phyloP scores from a whole-genome alignment of 1,140 invertebrate genomes.

The Drosophila funebris region DNA sequence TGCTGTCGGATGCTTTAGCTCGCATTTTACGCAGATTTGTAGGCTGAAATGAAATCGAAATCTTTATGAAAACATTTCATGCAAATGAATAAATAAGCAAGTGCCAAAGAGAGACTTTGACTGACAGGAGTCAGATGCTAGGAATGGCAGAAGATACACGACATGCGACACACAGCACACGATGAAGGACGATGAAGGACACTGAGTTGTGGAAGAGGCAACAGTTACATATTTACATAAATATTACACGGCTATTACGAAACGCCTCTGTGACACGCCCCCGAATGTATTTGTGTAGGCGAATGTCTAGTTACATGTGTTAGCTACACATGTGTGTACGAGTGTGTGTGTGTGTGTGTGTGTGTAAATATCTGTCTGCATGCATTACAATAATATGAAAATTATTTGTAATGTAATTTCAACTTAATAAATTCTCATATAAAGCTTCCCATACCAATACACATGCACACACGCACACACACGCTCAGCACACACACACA shows the following conservation, averaged over 20 bases:
- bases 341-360: conserved; percentile 18
- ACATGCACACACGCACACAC: neutral
- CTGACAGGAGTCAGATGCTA: conserved; percentile 21
- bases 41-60: conserved; percentile 68
- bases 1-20: conserved; percentile 4
- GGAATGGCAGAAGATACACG: neutral
- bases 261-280: conserved; percentile 28
- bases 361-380: conserved; percentile 30
- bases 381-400: conserved; percentile 75
- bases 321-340: neutral
- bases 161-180: conserved; percentile 1
- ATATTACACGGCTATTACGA: conserved; percentile 75
- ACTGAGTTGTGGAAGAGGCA: conserved; percentile 16
- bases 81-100: conserved; percentile 77
- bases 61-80: conserved; percentile 77
- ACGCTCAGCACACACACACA: neutral
- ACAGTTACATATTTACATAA: conserved; percentile 75
- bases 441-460: conserved; percentile 14
- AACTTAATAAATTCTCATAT: conserved; percentile 78
- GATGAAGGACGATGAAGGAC: neutral
- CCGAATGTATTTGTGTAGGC: conserved; percentile 2
- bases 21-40: conserved; percentile 16
- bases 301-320: conserved; percentile 29
- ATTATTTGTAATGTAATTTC: conserved; percentile 80
- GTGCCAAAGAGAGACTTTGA: conserved; percentile 45